Evolutionary conservation across 1,140 invertebrate genomes (phyloP), one percentile per base, ranked within the genome.

Genomic region (Cotesia vestalis): DNA sequence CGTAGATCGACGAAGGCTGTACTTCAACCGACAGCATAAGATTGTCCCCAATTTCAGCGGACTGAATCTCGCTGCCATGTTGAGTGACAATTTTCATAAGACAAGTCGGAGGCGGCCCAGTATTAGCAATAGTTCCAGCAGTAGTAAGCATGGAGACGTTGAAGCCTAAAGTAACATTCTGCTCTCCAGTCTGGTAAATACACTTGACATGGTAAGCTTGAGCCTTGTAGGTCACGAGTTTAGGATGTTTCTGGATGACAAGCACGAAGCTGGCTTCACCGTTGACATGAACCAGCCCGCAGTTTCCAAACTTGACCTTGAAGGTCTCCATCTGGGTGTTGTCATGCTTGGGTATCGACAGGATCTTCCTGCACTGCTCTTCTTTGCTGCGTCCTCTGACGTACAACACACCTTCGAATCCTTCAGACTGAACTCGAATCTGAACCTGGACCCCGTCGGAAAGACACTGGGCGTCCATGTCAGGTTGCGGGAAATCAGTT

Each of bases 71-170:
- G 79, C 93, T 91, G 9, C 96, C 96, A 64, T 92, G 92, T 40
- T 93, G 90, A 11, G 95, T 94, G 4, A 96, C 94, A 69, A 98
- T 98, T 77, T 92, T 92, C 95, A 98, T 97, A 57, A 93, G 89
- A 84, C 96, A 98, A 4, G 93, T 95, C 2, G 96, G 96, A 63
- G 96, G 96, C 57, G 96, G 96, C 38, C 96, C 96, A 4, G 96
- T 97, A 78, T 98, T 98, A 6, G 96, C 95, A 77, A 98, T 97
- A 0, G 96, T 98, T 35, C 95, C 96, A 2, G 95, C 95, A 3
- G 96, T 97, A 0, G 96, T 98, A 64, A 97, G 86, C 95, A 97
- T 97, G 0, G 95, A 96, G 0, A 98, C 95, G 79, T 97, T 97
- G 82, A 98, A 97, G 5, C 95, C 95, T 4, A 97, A 86, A 0